Percentiles rank a stretch among this genome's conserved stretches.
Conservation (phyloP, 2,888 invertebrate genomes). For the Himalopsyche japonica region DNA sequence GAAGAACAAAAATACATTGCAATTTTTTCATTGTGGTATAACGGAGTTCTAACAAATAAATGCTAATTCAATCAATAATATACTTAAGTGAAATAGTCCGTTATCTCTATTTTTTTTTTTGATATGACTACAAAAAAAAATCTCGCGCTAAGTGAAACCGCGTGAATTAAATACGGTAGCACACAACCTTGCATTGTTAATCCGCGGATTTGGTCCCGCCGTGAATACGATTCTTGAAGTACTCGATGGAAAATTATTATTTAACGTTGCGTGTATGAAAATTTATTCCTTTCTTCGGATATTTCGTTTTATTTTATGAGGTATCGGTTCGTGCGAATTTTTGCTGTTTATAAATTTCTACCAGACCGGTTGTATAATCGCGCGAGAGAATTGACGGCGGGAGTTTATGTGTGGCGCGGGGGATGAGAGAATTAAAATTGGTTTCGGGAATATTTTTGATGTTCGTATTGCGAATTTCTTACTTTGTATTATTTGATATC, state of each 20-base stretch:
- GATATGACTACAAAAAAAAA: too few relatives aligned
- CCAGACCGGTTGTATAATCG: neutral
- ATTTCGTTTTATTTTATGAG: conserved; percentile 31
- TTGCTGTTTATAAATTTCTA: conserved; percentile 6
- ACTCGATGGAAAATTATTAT: conserved; percentile 38
- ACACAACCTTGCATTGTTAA: neutral
- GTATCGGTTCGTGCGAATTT: conserved; percentile 20
- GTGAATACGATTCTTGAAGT: neutral
- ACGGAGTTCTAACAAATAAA: too few relatives aligned
- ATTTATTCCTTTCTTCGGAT: conserved; percentile 39
- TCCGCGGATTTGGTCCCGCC: neutral
- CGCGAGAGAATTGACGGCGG: neutral
- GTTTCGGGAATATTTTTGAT: conserved; percentile 22
- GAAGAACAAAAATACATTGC: too few relatives aligned
- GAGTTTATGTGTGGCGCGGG: neutral
- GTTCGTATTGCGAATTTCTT: conserved; percentile 23
- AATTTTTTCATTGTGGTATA: too few relatives aligned
- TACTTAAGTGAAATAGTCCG: too few relatives aligned
- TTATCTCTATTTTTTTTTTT: too few relatives aligned
- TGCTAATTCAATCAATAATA: too few relatives aligned
- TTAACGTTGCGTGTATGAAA: conserved; percentile 40
- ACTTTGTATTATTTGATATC: conserved; percentile 17
- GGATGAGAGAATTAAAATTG: conserved; percentile 24
- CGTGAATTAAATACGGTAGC: neutral
- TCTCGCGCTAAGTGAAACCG: too few relatives aligned